Conservation (phyloP, 2,113 vertebrate species). For the Bujurquina vittata region DNA sequence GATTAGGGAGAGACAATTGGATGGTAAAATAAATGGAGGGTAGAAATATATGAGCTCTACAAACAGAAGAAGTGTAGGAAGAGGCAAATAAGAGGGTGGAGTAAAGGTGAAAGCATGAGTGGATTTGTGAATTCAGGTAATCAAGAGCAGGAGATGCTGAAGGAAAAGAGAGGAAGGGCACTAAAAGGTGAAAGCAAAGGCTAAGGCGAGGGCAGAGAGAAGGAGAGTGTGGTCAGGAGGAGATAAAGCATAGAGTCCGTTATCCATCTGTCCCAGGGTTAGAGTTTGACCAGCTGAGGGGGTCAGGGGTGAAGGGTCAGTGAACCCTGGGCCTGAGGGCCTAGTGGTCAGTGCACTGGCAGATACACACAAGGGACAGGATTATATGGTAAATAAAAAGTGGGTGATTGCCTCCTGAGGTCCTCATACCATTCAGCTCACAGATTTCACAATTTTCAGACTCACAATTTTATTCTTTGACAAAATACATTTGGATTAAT, state of each 20-base stretch:
- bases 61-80: background rate
- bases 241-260: slow-evolving; percentile 72
- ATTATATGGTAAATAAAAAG: slow-evolving; percentile 49
- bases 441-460: background rate
- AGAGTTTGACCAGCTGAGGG: slow-evolving; percentile 77
- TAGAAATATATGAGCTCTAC: background rate
- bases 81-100: background rate
- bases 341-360: slow-evolving; percentile 54
- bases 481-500: background rate
- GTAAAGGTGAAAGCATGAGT: slow-evolving; percentile 24
- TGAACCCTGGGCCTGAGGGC: slow-evolving; percentile 47
- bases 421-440: background rate
- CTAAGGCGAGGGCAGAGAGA: slow-evolving; percentile 38
- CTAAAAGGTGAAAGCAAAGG: slow-evolving; percentile 56
- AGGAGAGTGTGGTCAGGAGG: slow-evolving; percentile 61
- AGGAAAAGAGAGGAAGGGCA: slow-evolving; percentile 46
- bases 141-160: slow-evolving; percentile 31
- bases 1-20: background rate
- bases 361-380: slow-evolving; percentile 49
- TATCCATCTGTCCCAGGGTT: slow-evolving; percentile 79
- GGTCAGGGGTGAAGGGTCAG: slow-evolving; percentile 70
- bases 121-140: slow-evolving; percentile 37
- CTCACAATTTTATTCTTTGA: background rate
- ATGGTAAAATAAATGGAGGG: background rate
- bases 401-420: background rate